A percentile compares a stretch with the other conserved stretches of the same genome.
Evolutionary conservation across 2,113 vertebrate genomes (phyloP).

Genomic region (Prietella phreatophila): DNA sequence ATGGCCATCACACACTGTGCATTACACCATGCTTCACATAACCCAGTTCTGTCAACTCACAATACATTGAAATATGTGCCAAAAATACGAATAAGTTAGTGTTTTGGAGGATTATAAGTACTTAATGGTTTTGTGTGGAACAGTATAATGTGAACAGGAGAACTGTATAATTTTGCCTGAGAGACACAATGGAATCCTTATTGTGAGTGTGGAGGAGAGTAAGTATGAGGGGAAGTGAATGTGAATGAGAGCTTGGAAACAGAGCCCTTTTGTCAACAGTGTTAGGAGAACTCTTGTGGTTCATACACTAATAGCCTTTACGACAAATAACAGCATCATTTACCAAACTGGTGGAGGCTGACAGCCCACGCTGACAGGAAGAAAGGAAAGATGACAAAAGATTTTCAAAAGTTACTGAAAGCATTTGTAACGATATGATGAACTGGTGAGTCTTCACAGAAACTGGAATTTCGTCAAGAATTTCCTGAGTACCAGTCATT

Average conservation of each 20-base stretch:
- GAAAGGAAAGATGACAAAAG: not conserved
- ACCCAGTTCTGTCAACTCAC: conserved; percentile 18
- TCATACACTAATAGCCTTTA: conserved; percentile 24
- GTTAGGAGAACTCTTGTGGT: conserved; percentile 44
- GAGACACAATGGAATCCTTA: conserved; percentile 52
- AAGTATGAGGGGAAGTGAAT: conserved; percentile 37
- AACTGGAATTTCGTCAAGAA: not conserved
- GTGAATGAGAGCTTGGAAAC: conserved; percentile 34
- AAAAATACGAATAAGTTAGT: conserved; percentile 43
- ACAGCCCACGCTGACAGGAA: conserved; percentile 27
- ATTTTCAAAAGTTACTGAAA: not conserved
- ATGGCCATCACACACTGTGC: not conserved
- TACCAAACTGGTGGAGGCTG: conserved; percentile 26
- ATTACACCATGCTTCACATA: conserved; percentile 13
- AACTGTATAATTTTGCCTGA: conserved; percentile 37
- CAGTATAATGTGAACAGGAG: conserved; percentile 36
- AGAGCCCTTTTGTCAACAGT: conserved; percentile 51
- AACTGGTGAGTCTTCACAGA: not conserved
- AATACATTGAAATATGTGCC: conserved; percentile 26
- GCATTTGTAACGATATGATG: not conserved
- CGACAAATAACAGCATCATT: conserved; percentile 48
- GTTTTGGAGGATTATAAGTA: conserved; percentile 17
- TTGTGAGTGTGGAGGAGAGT: conserved; percentile 23
- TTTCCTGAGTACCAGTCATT: not conserved
- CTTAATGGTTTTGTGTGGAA: conserved; percentile 29